Evolutionary conservation across 64 coral and sea anemone genomes (phyloP), one percentile per base, ranked within the genome.

Genomic region (Platygyra sinensis): DNA sequence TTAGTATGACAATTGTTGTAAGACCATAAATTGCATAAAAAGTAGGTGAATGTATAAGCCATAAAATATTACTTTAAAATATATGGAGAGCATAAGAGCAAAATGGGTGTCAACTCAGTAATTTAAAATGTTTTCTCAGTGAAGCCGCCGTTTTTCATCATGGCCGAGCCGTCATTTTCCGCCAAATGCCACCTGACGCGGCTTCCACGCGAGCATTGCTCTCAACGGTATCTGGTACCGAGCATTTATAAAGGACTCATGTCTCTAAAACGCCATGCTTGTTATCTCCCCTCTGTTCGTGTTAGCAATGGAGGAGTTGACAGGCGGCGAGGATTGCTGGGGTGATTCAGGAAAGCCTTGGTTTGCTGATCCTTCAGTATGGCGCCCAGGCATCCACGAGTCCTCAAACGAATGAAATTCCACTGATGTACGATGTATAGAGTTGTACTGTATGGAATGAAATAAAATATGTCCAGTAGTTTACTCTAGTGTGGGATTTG

Each of bases 391-490:
- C 20, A 25, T 71, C 63, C 63, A 64, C 11, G 81, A 85, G 10
- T 85, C 81, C 62, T 85, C 81, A 22, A 69, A 71, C 2, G 81
- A 85, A 85, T 85, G 81, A 64, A 85, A 85, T 49, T 85, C 81
- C 33, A 72, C 16, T 71, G 81, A 85, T 51, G 61, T 27, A 5
- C 38, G 62, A 4, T 52, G 63, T 14, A 39, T 49, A 1, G 81
- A 67, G 38, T 72, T 85, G 81, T 85, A 69, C 81, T 85, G 10
- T 8, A 64, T 25, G 65, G 6, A 17, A 62, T n/a, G 10, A 24
- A 62, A 83, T 42, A 4, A 24, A 38, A 46, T 36, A 36, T 36
- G 33, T 36, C 3, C 1, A 36, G 33, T 8, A 46, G 39, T 46
- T 46, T 46, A 46, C 39, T 46, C 39, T 2, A 46, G 39, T 8